Percentiles rank a stretch among this genome's conserved stretches.
Conservation (phyloP, 2,113 vertebrate species). For the Leptodactylus fuscus region DNA sequence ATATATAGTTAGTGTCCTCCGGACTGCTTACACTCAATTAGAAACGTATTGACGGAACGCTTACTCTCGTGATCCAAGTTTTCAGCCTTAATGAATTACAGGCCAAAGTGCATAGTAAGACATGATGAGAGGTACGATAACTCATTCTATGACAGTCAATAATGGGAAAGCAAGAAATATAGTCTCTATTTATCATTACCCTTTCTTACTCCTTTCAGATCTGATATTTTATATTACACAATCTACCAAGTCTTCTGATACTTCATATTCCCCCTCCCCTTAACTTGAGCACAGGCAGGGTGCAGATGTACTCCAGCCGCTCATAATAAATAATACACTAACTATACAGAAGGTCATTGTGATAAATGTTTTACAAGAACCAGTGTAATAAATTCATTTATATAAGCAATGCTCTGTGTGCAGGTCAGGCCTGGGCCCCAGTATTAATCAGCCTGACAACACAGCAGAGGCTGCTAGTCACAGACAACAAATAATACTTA, state of each 20-base stretch:
- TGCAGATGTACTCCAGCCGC: not conserved
- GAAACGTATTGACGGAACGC: not conserved
- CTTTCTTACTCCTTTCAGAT: not conserved
- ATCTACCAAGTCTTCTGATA: not conserved
- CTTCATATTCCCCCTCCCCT: not conserved
- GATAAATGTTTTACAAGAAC: constrained; percentile 18
- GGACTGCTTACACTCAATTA: not conserved
- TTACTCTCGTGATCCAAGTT: not conserved
- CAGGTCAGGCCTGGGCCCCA: not conserved
- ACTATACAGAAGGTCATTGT: not conserved
- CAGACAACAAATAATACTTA: constrained; percentile 68
- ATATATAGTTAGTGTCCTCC: not conserved
- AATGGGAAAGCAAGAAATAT: not conserved
- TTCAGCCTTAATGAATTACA: not conserved
- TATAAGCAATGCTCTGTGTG: not conserved
- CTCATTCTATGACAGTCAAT: not conserved
- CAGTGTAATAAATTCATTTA: not conserved
- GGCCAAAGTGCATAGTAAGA: not conserved
- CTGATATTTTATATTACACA: not conserved
- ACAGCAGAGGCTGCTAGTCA: not conserved
- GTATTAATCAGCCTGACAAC: constrained; percentile 7
- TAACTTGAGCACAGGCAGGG: no score
- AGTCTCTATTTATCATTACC: not conserved
- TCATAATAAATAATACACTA: constrained; percentile 8
- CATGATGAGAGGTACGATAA: not conserved